These are phyloP conservation scores for Terrapene triunguis DNA, from an alignment of 2,113 vertebrate species.

Conservation along the genomic window DNA sequence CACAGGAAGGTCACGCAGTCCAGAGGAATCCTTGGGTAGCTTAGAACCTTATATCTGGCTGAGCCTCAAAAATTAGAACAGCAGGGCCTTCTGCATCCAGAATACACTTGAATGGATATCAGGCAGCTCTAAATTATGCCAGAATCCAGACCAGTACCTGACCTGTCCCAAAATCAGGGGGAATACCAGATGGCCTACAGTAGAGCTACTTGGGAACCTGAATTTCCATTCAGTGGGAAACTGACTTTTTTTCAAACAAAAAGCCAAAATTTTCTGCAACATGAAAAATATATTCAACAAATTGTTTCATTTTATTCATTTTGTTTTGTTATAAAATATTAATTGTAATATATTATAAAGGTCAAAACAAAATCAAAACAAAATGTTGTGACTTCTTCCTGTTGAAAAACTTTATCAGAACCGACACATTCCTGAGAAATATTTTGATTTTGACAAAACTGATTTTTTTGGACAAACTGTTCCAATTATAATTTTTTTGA, in stretches of 20 bases:
- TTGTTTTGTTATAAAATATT: too few relatives aligned
- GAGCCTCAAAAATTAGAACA: neutral
- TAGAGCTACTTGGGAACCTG: neutral
- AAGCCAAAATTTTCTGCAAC: neutral
- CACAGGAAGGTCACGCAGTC: neutral
- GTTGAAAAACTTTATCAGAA: neutral
- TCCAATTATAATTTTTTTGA: neutral
- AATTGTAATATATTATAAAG: too few relatives aligned
- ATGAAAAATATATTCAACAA: neutral
- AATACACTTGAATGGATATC: rapidly evolving
- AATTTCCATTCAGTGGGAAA: neutral
- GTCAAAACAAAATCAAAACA: neutral
- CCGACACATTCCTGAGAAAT: neutral
- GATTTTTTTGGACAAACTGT: neutral
- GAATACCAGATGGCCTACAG: neutral
- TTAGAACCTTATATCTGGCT: neutral
- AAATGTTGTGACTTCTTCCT: neutral
- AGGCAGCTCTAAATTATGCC: neutral
- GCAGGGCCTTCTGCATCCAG: rapidly evolving
- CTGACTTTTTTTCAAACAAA: neutral
- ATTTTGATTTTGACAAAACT: neutral
- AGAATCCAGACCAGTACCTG: neutral
- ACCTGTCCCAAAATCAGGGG: too few relatives aligned
- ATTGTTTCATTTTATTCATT: too few relatives aligned
- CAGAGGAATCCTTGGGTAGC: neutral